phyloP scores from a whole-genome alignment of 2,113 vertebrate species.

The Conger conger region DNA sequence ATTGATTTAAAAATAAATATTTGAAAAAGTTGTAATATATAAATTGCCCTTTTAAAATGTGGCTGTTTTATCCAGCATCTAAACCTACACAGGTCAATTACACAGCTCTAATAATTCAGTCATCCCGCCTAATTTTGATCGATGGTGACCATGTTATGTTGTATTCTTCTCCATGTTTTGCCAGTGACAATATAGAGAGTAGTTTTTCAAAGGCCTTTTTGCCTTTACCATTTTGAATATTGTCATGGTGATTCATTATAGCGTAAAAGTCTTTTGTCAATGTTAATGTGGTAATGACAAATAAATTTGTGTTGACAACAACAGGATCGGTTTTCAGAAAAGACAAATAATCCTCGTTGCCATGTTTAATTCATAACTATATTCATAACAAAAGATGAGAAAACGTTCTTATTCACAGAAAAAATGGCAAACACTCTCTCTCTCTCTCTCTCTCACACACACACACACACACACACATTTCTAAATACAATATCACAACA shows the following conservation, averaged over 20 bases:
- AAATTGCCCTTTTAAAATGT: background rate
- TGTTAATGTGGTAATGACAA: background rate
- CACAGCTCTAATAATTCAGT: background rate
- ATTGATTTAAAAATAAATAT: no score
- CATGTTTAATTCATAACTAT: background rate
- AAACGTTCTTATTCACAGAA: constrained; percentile 15
- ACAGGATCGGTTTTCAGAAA: background rate
- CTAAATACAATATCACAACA: background rate
- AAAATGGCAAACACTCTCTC: no score
- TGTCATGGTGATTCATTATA: background rate
- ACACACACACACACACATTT: constrained; percentile 18
- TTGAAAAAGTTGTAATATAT: no score
- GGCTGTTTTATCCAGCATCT: background rate
- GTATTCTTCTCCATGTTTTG: background rate
- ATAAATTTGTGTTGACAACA: background rate
- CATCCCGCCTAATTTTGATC: background rate
- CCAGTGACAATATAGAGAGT: background rate
- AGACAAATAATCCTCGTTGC: background rate
- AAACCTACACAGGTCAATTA: background rate
- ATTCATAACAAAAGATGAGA: background rate
- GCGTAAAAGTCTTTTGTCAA: background rate
- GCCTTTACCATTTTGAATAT: background rate
- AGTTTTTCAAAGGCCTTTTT: background rate
- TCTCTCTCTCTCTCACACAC: no score
- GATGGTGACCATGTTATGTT: background rate